Percentiles rank a stretch among this genome's conserved stretches.
Conservation (phyloP, 2,113 vertebrate species). For the Ciconia boyciana region DNA sequence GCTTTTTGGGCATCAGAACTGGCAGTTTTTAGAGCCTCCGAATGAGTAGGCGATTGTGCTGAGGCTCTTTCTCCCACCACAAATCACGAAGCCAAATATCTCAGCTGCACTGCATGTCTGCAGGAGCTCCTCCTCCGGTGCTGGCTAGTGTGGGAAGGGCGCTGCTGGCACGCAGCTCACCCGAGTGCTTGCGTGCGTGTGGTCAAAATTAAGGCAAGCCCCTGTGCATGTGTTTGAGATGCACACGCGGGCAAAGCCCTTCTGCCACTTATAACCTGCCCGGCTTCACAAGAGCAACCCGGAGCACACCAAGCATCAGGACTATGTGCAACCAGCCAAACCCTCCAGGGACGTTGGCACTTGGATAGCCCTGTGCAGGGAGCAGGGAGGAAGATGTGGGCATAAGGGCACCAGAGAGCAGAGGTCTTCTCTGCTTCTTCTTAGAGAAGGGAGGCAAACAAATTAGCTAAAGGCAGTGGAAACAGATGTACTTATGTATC, state of each 20-base stretch:
- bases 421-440: neutral
- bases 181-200: neutral
- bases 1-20: constrained; percentile 65
- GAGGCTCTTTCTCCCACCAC: constrained; percentile 67
- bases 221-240: neutral
- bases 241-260: neutral
- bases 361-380: neutral
- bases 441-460: neutral
- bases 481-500: constrained; percentile 7
- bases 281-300: neutral
- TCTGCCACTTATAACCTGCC: neutral
- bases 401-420: neutral
- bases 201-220: constrained; percentile 3
- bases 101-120: constrained; percentile 20
- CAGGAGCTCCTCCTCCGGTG: constrained; percentile 9
- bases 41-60: constrained; percentile 65
- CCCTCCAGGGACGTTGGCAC: neutral
- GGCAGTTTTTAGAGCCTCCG: constrained; percentile 67
- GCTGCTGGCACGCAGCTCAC: constrained; percentile 22
- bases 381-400: neutral
- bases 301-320: neutral
- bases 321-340: neutral
- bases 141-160: constrained; percentile 25
- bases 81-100: constrained; percentile 61
- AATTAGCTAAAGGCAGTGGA: neutral